A percentile compares a stretch with the other conserved stretches of the same genome.
phyloP scores from a whole-genome alignment of 53 echinoderm and acorn worm genomes.

The Temnopleurus reevesii region DNA sequence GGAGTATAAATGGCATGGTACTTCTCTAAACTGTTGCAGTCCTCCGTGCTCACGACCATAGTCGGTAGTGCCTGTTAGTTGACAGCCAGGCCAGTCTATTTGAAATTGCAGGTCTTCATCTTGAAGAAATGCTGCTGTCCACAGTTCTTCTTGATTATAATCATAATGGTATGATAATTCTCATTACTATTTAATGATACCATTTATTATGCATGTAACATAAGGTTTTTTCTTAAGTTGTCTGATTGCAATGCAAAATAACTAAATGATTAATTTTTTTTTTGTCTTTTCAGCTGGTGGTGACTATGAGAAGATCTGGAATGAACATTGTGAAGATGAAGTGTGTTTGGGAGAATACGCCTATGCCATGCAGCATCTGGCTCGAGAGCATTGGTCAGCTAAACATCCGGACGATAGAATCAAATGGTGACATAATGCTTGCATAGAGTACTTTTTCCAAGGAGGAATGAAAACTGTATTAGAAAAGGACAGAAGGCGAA shows the following conservation, averaged over 20 bases:
- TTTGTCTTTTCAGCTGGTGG: constrained; percentile 79
- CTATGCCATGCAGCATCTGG: constrained; percentile 98
- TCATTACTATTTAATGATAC: background rate
- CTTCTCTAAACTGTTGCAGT: background rate
- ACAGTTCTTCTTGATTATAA: background rate
- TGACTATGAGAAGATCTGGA: constrained; percentile 94
- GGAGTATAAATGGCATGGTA: background rate
- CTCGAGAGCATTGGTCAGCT: constrained; percentile 92
- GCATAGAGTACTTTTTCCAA: constrained; percentile 91
- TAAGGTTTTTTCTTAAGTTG: background rate
- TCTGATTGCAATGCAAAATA: background rate
- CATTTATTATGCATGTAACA: background rate
- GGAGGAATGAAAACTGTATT: constrained; percentile 82
- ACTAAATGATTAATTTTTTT: background rate
- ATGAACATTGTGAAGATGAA: constrained; percentile 97
- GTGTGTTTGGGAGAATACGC: constrained; percentile 89
- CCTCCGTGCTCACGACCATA: background rate
- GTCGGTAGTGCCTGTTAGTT: background rate
- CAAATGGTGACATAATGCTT: constrained; percentile 93
- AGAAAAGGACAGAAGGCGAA: constrained; percentile 82
- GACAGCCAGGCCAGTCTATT: background rate
- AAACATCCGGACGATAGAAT: constrained; percentile 97
- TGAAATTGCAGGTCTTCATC: background rate
- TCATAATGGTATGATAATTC: background rate
- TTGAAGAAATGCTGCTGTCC: background rate